Percentiles rank a stretch among this genome's conserved stretches.
phyloP scores from a whole-genome alignment of 2,888 invertebrate species.

The Atrina japonica region DNA sequence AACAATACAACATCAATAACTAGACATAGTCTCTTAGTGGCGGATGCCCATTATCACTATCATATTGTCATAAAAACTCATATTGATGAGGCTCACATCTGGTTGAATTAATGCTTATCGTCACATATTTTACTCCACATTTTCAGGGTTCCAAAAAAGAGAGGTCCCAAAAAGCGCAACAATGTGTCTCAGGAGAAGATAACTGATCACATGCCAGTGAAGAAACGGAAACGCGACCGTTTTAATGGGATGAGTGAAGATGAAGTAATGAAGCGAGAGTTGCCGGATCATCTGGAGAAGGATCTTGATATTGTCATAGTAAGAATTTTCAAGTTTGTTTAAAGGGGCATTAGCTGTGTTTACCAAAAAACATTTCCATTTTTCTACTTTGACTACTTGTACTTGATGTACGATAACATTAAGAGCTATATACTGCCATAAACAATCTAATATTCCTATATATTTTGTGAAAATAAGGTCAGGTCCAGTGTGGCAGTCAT shows the following conservation, averaged over 20 bases:
- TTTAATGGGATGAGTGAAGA: constrained; percentile 90
- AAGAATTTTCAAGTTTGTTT: constrained; percentile 83
- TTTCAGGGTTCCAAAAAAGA: constrained; percentile 17
- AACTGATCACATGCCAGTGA: constrained; percentile 83
- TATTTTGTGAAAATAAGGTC: too few relatives aligned
- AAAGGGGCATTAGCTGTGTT: too few relatives aligned
- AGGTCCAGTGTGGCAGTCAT: too few relatives aligned
- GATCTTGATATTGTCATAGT: constrained; percentile 99
- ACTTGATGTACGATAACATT: too few relatives aligned
- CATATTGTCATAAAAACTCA: too few relatives aligned
- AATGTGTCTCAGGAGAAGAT: constrained; percentile 76
- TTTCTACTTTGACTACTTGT: too few relatives aligned
- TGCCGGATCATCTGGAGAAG: constrained; percentile 96
- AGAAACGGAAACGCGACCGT: constrained; percentile 81
- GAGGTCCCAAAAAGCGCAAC: constrained; percentile 35
- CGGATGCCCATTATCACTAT: neutral
- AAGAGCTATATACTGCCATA: too few relatives aligned
- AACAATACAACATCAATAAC: too few relatives aligned
- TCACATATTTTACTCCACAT: neutral
- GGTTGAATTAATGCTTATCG: neutral
- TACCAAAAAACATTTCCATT: neutral
- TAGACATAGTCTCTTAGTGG: too few relatives aligned
- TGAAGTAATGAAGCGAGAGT: constrained; percentile 94
- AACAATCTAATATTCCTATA: too few relatives aligned
- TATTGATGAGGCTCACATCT: too few relatives aligned